Base-by-base conservation (phyloP, 2,797 vertebrate genomes). In the Heliangelus exortis region DNA sequence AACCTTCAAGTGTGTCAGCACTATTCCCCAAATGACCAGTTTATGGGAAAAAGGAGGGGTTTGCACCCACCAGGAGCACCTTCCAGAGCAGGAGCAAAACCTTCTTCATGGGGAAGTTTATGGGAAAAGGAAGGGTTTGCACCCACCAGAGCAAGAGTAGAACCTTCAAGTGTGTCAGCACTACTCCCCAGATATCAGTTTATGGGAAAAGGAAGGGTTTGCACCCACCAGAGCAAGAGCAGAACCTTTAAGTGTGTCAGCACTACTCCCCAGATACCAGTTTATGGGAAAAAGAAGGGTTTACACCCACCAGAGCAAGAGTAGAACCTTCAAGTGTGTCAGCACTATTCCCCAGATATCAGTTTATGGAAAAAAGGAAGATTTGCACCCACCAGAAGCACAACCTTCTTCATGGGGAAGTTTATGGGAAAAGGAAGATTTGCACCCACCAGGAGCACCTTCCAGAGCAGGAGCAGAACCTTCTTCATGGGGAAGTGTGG, bases 401-500 rank as follows among this genome's bases (percentile, higher is more conserved):
- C n/a, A n/a, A n/a, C n/a, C n/a, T n/a, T n/a, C n/a, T n/a, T n/a
- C n/a, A n/a, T n/a, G n/a, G 10, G 26, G 9, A 1, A 0, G 3
- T 6, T 61, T 39, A 19, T 13, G 62, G 23, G 13, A 21, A n/a
- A 66, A 34, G 10, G 47, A 41, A 7, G 28, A 10, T 17, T 45
- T 50, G 13, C n/a, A 96, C 98, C 97, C 59, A 99, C 99, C 98
- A 99, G 97, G 9, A 99, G 96, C 6, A 99, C 99, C 97, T 99
- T 99, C 99, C 99, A 99, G 79, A 99, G 98, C 82, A 99, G 97
- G 79, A 99, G 98, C 10, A 99, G 98, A 4, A 99, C 99, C 96
- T 99, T 99, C 98, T 99, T 99, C 98, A 99, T 99, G 89, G 99
- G 99, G 94, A 99, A 99, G 96, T 99, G 99, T 0, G 99, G 99